A percentile compares a stretch with the other conserved stretches of the same genome.
These are phyloP conservation scores for Ascidia mentula DNA, from an alignment of 23 tunicate species.

Conservation along the genomic window DNA sequence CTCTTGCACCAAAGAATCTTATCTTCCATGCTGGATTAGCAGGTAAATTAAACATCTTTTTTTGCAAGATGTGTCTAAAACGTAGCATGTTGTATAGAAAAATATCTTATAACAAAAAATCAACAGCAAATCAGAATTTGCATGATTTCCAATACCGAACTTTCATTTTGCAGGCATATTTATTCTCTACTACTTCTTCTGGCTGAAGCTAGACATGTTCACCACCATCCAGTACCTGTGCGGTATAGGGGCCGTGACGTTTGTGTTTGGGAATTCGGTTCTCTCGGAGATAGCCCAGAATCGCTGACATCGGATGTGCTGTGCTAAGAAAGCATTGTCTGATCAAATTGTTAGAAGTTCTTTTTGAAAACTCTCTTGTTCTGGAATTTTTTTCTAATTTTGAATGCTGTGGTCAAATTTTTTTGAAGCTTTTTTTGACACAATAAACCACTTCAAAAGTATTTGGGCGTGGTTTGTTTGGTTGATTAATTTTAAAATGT, in stretches of 20 bases:
- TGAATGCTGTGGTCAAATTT: not conserved
- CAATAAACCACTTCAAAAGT: not conserved
- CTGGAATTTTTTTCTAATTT: not conserved
- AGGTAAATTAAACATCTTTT: too few relatives aligned
- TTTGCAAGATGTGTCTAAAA: too few relatives aligned
- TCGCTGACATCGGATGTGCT: constrained; percentile 29
- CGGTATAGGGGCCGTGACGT: constrained; percentile 72
- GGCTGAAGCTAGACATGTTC: constrained; percentile 87
- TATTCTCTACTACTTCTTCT: constrained; percentile 78
- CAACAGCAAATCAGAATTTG: not conserved
- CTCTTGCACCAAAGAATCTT: constrained; percentile 70
- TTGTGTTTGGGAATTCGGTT: constrained; percentile 88
- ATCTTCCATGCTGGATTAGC: constrained; percentile 78
- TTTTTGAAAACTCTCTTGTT: not conserved
- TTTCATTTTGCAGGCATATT: constrained; percentile 57
- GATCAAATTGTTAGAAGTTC: not conserved
- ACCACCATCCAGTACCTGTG: constrained; percentile 71
- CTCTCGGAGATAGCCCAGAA: constrained; percentile 70
- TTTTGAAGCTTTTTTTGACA: not conserved
- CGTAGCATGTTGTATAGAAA: not conserved
- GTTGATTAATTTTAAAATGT: too few relatives aligned
- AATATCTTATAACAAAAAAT: not conserved
- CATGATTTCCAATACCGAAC: not conserved
- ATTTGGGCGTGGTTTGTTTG: too few relatives aligned
- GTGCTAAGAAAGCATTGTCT: not conserved